phyloP scores from a whole-genome alignment of 2,888 invertebrate species.

The Macaria liturata region DNA sequence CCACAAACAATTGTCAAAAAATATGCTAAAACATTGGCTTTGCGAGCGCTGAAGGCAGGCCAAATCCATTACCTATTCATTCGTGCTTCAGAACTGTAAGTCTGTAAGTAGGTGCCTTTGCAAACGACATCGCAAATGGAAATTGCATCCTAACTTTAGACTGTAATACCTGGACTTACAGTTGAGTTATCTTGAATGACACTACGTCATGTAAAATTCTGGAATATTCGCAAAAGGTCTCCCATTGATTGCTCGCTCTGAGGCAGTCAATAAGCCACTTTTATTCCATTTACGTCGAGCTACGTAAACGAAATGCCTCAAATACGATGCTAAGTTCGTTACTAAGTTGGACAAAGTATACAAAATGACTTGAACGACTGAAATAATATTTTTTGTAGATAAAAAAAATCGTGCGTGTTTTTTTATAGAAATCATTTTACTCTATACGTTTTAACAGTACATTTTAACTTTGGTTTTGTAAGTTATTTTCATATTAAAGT shows the following conservation, averaged over 20 bases:
- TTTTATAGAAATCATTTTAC: too few species aligned
- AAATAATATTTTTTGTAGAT: too few species aligned
- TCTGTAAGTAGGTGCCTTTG: conserved; percentile 1
- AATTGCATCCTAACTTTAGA: not conserved
- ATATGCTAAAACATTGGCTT: too few species aligned
- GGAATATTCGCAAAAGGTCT: conserved; percentile 25
- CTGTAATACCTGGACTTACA: not conserved
- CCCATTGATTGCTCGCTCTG: conserved; percentile 30
- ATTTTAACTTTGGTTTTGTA: too few species aligned
- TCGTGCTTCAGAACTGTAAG: not conserved
- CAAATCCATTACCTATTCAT: too few species aligned
- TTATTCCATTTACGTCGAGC: conserved; percentile 28
- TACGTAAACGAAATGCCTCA: conserved; percentile 18
- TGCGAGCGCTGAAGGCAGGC: too few species aligned
- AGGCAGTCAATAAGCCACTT: conserved; percentile 32
- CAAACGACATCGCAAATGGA: conserved; percentile 2
- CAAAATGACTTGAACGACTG: conserved; percentile 22
- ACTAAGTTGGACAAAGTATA: conserved; percentile 31
- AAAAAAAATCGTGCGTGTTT: too few species aligned
- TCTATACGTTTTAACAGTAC: too few species aligned
- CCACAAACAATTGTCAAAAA: too few species aligned
- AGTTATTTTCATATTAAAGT: too few species aligned
- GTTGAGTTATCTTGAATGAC: not conserved
- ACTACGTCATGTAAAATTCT: conserved; percentile 5
- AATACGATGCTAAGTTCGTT: conserved; percentile 23